These are phyloP conservation scores for Synergus itoensis DNA, from an alignment of 2,888 invertebrate genomes.

Conservation along the genomic window DNA sequence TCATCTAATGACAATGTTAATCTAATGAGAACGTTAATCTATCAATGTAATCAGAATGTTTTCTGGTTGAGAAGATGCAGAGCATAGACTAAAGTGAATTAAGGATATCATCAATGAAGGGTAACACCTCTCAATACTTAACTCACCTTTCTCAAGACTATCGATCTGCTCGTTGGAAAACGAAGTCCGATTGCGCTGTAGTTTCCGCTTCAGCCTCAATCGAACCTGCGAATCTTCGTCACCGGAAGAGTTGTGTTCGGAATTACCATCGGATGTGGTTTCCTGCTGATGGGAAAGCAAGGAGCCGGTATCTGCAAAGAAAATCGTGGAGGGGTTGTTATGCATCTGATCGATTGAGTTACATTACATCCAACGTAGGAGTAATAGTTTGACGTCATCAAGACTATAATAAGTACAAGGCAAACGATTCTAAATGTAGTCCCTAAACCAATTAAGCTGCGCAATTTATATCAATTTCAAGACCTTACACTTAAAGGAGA, in stretches of 20 bases:
- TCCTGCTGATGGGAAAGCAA: constrained; percentile 80
- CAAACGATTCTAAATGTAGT: too few species aligned
- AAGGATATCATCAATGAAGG: too few species aligned
- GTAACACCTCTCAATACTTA: not conserved
- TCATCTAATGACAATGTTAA: too few species aligned
- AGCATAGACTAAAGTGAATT: too few species aligned
- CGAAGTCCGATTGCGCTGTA: constrained; percentile 98
- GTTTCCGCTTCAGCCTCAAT: constrained; percentile 94
- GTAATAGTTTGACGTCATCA: too few species aligned
- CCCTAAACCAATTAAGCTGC: too few species aligned
- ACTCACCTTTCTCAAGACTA: constrained; percentile 97
- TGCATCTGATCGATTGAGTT: not conserved
- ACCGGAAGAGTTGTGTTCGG: constrained; percentile 93
- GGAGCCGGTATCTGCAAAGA: constrained; percentile 73
- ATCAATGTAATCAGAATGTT: too few species aligned
- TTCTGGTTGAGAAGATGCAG: too few species aligned
- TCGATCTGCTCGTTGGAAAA: constrained; percentile 99
- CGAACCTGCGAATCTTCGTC: constrained; percentile 96
- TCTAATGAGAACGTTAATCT: too few species aligned
- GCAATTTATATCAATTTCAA: too few species aligned
- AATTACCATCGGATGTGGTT: constrained; percentile 92
- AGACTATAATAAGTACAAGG: too few species aligned
- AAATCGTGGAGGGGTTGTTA: not conserved
- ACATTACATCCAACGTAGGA: not conserved
- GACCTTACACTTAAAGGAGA: too few species aligned